Conservation (phyloP, 1,140 invertebrate genomes). For the Aculops lycopersici region DNA sequence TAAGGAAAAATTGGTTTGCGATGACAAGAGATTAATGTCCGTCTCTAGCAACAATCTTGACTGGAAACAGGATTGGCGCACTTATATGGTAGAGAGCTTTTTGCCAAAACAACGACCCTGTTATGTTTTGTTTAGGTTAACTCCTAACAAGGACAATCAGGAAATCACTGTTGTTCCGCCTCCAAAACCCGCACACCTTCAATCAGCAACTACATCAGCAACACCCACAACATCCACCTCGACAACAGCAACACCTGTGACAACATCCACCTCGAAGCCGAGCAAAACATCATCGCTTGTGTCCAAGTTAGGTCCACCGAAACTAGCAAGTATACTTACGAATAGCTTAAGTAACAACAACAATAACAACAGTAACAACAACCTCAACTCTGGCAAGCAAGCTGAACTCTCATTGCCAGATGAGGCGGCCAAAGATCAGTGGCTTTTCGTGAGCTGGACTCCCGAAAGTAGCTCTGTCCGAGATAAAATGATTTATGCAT, state of each 20-base stretch:
- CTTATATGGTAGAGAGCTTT: constrained; percentile 34
- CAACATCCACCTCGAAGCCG: background rate
- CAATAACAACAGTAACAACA: background rate
- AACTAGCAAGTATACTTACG: background rate
- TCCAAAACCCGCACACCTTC: too few relatives aligned
- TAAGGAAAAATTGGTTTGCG: constrained; percentile 4
- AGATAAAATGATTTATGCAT: constrained; percentile 95
- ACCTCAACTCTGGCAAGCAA: background rate
- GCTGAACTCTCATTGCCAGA: too few relatives aligned
- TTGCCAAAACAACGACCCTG: constrained; percentile 50
- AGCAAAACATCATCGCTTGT: too few relatives aligned
- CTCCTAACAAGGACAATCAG: too few relatives aligned
- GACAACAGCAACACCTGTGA: background rate
- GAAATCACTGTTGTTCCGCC: too few relatives aligned
- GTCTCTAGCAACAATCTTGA: background rate
- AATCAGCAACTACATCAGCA: too few relatives aligned
- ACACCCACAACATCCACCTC: constrained; percentile 37
- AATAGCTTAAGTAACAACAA: background rate
- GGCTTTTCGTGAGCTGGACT: constrained; percentile 76
- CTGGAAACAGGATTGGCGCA: constrained; percentile 23
- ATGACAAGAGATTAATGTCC: background rate
- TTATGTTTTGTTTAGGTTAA: constrained; percentile 62
- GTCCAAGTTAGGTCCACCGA: background rate
- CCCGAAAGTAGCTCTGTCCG: constrained; percentile 57
- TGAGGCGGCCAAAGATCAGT: constrained; percentile 39